phyloP scores from a whole-genome alignment of 64 coral and sea anemone genomes.

The Stylophora pistillata region DNA sequence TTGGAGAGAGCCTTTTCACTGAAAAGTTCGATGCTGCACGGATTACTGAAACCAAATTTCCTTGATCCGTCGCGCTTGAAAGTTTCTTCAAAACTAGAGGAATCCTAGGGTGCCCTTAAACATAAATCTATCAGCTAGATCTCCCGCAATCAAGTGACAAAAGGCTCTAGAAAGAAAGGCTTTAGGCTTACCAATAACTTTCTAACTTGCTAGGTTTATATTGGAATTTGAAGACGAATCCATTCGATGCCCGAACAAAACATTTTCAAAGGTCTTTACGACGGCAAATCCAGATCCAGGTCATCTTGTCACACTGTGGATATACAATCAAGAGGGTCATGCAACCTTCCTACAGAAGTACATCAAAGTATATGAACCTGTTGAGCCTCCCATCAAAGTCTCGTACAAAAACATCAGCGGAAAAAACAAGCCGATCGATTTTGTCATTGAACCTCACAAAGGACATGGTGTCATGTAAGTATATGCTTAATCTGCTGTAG shows the following conservation, averaged over 20 bases:
- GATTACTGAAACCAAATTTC: no score
- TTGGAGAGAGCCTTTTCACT: no score
- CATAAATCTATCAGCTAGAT: no score
- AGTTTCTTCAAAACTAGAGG: no score
- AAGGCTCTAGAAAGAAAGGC: no score
- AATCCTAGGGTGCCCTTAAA: no score
- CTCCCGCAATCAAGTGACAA: no score
- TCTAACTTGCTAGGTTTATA: not conserved
- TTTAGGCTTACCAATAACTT: no score
- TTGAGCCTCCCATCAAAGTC: not conserved
- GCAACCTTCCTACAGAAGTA: not conserved
- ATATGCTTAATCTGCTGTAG: not conserved
- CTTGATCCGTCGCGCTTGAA: no score
- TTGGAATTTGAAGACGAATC: not conserved
- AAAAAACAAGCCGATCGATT: not conserved
- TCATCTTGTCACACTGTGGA: not conserved
- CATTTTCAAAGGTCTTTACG: not conserved
- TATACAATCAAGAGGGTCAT: not conserved
- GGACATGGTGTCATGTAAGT: conserved; percentile 19
- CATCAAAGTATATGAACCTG: conserved; percentile 17
- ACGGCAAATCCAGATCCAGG: not conserved
- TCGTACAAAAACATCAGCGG: not conserved
- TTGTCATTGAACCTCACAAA: not conserved
- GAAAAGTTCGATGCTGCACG: no score
- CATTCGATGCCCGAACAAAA: not conserved